Conservation (phyloP, 1,140 invertebrate genomes). For the Uloborus diversus region DNA sequence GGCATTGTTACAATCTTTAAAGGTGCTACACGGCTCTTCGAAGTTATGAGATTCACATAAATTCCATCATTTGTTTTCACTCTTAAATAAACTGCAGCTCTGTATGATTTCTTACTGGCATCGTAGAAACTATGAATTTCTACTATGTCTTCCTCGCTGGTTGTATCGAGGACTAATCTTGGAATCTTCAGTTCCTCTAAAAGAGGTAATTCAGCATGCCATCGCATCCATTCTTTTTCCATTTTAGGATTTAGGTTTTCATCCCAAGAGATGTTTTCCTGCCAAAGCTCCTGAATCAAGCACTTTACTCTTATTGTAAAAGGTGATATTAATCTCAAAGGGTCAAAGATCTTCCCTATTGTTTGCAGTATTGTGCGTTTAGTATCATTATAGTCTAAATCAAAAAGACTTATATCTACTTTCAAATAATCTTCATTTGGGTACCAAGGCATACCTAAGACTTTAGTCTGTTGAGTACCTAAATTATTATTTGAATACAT, state of each 20-base stretch:
- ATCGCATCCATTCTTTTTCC: slow-evolving; percentile 4
- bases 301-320: slow-evolving; percentile 12
- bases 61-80: not conserved
- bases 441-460: slow-evolving; percentile 2
- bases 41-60: not conserved
- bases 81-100: slow-evolving; percentile 4
- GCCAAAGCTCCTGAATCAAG: slow-evolving; percentile 46
- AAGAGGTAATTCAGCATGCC: not conserved
- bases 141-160: not conserved
- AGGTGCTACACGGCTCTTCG: not conserved
- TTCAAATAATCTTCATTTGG: not conserved
- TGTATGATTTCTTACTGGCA: slow-evolving; percentile 1
- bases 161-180: not conserved
- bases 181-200: not conserved
- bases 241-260: not conserved
- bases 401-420: not conserved
- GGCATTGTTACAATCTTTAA: not conserved
- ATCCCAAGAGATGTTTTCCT: slow-evolving; percentile 35
- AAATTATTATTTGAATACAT: not conserved
- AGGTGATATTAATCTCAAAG: not conserved
- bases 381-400: not conserved
- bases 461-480: not conserved
- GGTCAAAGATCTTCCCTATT: not conserved
- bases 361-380: not conserved
- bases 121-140: slow-evolving; percentile 18